Evolutionary conservation across 53 echinoderm and acorn worm genomes (phyloP), one percentile per base, ranked within the genome.

Genomic region (Stichopus horrens): DNA sequence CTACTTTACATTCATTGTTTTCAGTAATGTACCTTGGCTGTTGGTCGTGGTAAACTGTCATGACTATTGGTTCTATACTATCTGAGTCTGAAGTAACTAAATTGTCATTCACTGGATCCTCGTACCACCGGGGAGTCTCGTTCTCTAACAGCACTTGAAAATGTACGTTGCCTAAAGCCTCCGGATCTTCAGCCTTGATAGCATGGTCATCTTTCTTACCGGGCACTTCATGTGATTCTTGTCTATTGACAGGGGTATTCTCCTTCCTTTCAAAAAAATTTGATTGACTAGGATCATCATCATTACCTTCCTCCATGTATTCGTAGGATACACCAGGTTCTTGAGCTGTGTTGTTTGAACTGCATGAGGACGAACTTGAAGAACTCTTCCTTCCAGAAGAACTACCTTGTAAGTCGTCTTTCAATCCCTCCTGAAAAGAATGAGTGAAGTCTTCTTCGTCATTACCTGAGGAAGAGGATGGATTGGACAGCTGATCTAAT

Each of bases 331-430:
- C 81, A 9, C 58, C 81, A 57, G 81, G 81, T 56, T 81, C 81
- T 81, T 81, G 81, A 7, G 81, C 81, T 16, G 81, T 81, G 58
- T 81, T 19, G 57, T 81, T 81, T 23, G 81, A 81, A 58, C 81
- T 81, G 10, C 58, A 81, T 5, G 81, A 56, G 7, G 81, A 81
- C 20, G 71, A 71, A 81, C 81, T 81, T 13, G 79, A 53, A 9
- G 81, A 81, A 58, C 81, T 81, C 21, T 58, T 81, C 8, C 81
- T 81, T n/a, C 81, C 81, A 5, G 81, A 81, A 7, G 56, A 21
- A 71, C 19, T 71, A 71, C 71, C 71, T 71, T 16, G 71, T 18
- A 20, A 7, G n/a, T 71, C 71, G 6, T 71, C 71, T 16, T 13
- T 5, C 5, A 71, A 71, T 18, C 19, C 71, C 18, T n/a, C 71